Conservation (phyloP, 2,797 vertebrate species). For the Lepus townsendii region DNA sequence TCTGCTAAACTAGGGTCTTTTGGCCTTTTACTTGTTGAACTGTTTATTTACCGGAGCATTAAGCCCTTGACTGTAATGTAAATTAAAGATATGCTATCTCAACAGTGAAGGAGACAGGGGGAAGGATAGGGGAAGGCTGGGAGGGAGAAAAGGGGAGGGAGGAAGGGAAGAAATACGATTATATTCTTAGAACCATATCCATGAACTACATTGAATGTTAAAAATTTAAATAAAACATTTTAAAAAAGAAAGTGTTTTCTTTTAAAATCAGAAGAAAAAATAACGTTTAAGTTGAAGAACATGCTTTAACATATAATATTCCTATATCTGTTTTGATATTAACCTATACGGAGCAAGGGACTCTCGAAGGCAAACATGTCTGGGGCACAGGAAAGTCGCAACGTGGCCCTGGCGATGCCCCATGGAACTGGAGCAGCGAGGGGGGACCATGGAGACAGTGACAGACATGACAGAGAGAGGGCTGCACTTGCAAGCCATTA, state of each 20-base stretch:
- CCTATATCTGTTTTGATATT: background rate
- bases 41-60: too few relatives aligned
- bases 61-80: too few relatives aligned
- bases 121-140: too few relatives aligned
- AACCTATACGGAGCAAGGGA: background rate
- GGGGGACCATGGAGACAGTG: background rate
- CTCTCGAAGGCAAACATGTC: background rate
- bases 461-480: background rate
- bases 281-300: background rate
- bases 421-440: background rate
- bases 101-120: too few relatives aligned
- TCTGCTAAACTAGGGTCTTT: too few relatives aligned
- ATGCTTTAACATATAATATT: background rate
- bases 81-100: too few relatives aligned
- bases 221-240: too few relatives aligned
- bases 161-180: too few relatives aligned
- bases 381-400: background rate
- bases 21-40: too few relatives aligned
- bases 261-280: conserved; percentile 1
- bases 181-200: too few relatives aligned
- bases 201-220: too few relatives aligned
- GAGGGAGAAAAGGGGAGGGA: too few relatives aligned
- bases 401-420: rapidly evolving
- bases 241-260: background rate
- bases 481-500: background rate